A percentile compares a stretch with the other conserved stretches of the same genome.
phyloP scores from a whole-genome alignment of 2,888 invertebrate species.

The Pollenia angustigena region DNA sequence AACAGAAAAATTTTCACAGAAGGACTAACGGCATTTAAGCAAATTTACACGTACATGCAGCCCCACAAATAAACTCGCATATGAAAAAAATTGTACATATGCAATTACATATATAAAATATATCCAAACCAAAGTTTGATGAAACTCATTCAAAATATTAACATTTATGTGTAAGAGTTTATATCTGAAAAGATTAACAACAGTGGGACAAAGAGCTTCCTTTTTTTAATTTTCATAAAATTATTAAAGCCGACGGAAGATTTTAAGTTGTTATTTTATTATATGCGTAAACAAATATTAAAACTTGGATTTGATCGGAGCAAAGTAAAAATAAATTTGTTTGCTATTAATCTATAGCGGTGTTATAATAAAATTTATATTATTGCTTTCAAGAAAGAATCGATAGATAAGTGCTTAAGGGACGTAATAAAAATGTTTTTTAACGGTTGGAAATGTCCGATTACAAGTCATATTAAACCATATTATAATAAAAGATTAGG shows the following conservation, averaged over 20 bases:
- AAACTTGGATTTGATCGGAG: too few species aligned
- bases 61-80: background rate
- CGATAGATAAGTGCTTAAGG: too few species aligned
- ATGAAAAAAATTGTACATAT: background rate
- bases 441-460: too few species aligned
- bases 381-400: too few species aligned
- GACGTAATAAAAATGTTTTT: too few species aligned
- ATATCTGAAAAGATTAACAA: background rate
- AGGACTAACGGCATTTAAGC: background rate
- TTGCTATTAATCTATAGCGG: too few species aligned
- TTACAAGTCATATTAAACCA: too few species aligned
- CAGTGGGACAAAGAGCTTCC: conserved; percentile 3
- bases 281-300: too few species aligned
- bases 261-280: too few species aligned
- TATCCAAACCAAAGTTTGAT: background rate
- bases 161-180: background rate
- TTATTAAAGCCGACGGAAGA: background rate
- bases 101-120: background rate
- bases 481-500: too few species aligned
- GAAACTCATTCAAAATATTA: conserved; percentile 17
- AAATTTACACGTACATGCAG: conserved; percentile 19
- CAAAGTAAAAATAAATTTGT: too few species aligned
- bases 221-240: background rate
- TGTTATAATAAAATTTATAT: too few species aligned
- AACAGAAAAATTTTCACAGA: background rate